Conservation (phyloP, 2,797 vertebrate species). For the Myiotriccus ornatus region DNA sequence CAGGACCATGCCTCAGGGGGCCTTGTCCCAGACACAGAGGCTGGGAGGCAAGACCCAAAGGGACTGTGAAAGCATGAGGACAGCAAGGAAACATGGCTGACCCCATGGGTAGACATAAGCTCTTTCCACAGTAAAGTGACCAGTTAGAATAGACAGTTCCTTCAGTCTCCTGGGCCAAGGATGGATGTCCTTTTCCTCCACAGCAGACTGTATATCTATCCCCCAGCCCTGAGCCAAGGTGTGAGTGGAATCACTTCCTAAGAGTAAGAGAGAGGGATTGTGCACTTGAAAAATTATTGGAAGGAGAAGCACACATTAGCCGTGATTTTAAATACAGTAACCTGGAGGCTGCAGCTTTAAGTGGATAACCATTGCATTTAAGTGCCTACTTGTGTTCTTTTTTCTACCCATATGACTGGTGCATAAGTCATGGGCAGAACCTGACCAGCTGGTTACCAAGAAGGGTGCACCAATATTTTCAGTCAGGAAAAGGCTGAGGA, state of each 20-base stretch:
- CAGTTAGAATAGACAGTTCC: background rate
- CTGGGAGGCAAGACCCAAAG: background rate
- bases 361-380: background rate
- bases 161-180: background rate
- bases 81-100: background rate
- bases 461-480: background rate
- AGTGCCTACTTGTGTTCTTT: background rate
- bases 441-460: rapidly evolving
- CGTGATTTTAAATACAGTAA: background rate
- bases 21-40: background rate
- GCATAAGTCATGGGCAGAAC: background rate
- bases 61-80: background rate
- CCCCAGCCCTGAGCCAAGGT: background rate
- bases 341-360: background rate
- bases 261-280: background rate
- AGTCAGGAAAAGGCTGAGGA: background rate
- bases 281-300: background rate
- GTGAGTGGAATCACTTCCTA: background rate
- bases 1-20: background rate
- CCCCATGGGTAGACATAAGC: background rate
- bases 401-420: background rate
- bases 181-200: background rate
- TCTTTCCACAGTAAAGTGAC: background rate
- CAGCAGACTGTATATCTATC: background rate
- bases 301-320: background rate